Conservation (phyloP, 2,113 vertebrate species). For the Mustela lutreola region DNA sequence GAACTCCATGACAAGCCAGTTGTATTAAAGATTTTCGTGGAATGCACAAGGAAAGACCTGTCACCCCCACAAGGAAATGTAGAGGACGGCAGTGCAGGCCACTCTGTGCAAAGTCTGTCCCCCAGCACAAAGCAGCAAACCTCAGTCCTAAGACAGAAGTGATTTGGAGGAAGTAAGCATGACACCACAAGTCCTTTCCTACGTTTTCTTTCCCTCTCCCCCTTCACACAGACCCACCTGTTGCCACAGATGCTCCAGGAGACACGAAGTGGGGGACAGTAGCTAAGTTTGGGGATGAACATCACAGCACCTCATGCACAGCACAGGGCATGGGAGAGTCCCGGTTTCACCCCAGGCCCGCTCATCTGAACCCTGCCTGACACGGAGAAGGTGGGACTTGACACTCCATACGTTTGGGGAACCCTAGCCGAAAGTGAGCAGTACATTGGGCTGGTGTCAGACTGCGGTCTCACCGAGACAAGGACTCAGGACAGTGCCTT, state of each 20-base stretch:
- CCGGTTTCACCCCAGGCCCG: not conserved
- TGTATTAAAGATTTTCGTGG: not conserved
- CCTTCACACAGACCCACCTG: not conserved
- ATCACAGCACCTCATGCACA: fast-evolving
- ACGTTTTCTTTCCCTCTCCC: not conserved
- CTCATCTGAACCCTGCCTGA: not conserved
- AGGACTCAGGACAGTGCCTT: not conserved
- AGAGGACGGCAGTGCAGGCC: not conserved
- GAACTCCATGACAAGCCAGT: not conserved
- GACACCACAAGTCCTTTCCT: not conserved
- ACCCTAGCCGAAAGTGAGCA: not conserved
- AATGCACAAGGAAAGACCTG: too few species aligned
- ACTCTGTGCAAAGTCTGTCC: not conserved
- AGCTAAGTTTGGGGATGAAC: not conserved
- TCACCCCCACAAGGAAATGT: not conserved
- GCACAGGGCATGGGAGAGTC: not conserved
- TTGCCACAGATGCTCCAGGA: not conserved
- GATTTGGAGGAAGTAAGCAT: not conserved
- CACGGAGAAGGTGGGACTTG: not conserved
- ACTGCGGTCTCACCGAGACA: not conserved
- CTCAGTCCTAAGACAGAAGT: not conserved
- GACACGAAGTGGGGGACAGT: not conserved
- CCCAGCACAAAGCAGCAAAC: not conserved
- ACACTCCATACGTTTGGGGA: not conserved
- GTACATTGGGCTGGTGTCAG: not conserved